phyloP scores from a whole-genome alignment of 2,888 invertebrate species.

The Isotomurus palustris region DNA sequence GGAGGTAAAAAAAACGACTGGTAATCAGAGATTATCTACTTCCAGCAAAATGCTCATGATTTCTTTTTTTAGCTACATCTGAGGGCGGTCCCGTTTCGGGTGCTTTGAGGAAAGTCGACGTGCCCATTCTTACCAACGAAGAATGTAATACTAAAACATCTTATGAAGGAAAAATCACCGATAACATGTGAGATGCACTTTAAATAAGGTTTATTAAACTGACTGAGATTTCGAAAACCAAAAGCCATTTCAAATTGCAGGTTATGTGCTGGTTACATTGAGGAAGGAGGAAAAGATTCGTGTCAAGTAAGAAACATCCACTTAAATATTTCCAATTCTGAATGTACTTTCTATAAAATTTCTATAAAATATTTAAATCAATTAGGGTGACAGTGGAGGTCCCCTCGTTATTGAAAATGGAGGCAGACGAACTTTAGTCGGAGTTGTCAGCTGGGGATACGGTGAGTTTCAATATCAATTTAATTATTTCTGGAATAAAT shows the following conservation, averaged over 20 bases:
- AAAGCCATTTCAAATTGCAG: slow-evolving; percentile 1
- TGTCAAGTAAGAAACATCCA: slow-evolving; percentile 12
- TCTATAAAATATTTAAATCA: too few relatives aligned
- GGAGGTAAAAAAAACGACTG: not conserved
- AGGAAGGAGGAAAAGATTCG: slow-evolving; percentile 19
- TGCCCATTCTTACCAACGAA: slow-evolving; percentile 70
- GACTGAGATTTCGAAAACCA: not conserved
- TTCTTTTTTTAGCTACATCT: not conserved
- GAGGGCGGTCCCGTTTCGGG: slow-evolving; percentile 15
- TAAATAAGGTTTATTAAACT: slow-evolving; percentile 6
- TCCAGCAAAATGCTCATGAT: not conserved
- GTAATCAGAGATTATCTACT: not conserved
- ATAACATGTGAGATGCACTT: slow-evolving; percentile 40
- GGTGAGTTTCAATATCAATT: not conserved
- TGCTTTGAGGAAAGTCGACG: slow-evolving; percentile 66
- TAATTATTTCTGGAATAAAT: not conserved
- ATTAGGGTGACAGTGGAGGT: slow-evolving; percentile 19
- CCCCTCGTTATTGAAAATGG: slow-evolving; percentile 42
- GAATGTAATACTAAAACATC: slow-evolving; percentile 56
- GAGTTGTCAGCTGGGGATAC: slow-evolving; percentile 28
- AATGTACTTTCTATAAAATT: too few relatives aligned
- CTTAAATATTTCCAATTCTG: not conserved
- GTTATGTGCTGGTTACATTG: slow-evolving; percentile 15
- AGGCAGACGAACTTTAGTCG: slow-evolving; percentile 38
- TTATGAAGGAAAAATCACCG: slow-evolving; percentile 41